phyloP scores from a whole-genome alignment of 2,113 vertebrate genomes.

The Tachysurus fulvidraco region DNA sequence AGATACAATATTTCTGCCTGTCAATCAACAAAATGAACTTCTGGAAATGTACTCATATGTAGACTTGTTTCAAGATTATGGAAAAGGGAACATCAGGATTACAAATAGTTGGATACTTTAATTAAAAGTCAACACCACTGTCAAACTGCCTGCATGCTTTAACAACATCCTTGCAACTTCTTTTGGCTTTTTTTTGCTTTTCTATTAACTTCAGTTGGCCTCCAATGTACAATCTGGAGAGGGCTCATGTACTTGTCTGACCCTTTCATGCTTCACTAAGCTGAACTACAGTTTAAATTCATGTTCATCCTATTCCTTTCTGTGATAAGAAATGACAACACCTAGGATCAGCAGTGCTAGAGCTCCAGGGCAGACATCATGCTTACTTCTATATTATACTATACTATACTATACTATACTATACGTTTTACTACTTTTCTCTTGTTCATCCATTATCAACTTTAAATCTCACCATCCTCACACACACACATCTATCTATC shows the following conservation, averaged over 20 bases:
- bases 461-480: neutral
- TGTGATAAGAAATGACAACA: neutral
- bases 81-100: neutral
- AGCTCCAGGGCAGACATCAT: neutral
- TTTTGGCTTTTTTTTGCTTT: neutral
- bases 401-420: too few relatives aligned
- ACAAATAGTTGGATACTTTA: neutral
- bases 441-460: neutral
- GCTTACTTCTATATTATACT: neutral
- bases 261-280: neutral
- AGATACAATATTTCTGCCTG: neutral
- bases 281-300: neutral
- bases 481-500: neutral
- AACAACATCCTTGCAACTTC: neutral
- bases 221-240: neutral
- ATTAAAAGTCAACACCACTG: neutral
- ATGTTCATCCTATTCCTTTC: neutral
- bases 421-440: neutral
- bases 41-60: neutral
- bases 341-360: neutral
- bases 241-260: slow-evolving; percentile 4
- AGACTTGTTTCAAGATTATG: neutral
- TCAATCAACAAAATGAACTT: neutral
- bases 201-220: neutral
- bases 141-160: neutral